Evolutionary conservation across 2,113 vertebrate genomes (phyloP).

Genomic region (Lampris incognitus): DNA sequence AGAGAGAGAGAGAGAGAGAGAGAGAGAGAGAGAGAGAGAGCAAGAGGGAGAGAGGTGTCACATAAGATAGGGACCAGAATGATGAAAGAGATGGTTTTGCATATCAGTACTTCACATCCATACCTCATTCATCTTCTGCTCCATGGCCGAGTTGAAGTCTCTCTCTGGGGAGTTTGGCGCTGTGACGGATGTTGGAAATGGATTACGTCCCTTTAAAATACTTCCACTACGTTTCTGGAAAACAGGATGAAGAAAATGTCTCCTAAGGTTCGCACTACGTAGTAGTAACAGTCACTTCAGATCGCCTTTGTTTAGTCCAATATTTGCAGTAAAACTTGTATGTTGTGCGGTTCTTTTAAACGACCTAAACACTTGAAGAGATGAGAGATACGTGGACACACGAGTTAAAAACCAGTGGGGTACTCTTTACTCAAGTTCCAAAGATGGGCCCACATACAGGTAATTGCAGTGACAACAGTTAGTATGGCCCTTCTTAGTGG

Average conservation of each 20-base stretch:
- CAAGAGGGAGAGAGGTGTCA: not conserved
- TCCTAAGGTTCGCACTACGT: no score
- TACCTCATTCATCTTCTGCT: constrained; percentile 78
- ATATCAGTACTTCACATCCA: constrained; percentile 1
- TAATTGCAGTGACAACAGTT: no score
- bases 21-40: not conserved
- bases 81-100: not conserved
- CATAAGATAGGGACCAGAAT: not conserved
- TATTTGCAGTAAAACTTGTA: no score
- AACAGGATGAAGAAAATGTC: not conserved
- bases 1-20: not conserved
- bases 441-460: no score
- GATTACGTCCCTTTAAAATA: constrained; percentile 18
- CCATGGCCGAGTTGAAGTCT: constrained; percentile 67
- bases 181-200: constrained; percentile 9
- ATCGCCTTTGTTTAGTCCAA: not conserved
- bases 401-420: no score
- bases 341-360: no score
- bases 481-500: no score
- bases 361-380: no score
- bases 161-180: constrained; percentile 6
- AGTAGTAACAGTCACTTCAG: not conserved
- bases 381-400: no score
- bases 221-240: constrained; percentile 2
- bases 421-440: no score